These are phyloP conservation scores for Percopsis omiscomaycus DNA, from an alignment of 2,797 vertebrate species.

Conservation along the genomic window DNA sequence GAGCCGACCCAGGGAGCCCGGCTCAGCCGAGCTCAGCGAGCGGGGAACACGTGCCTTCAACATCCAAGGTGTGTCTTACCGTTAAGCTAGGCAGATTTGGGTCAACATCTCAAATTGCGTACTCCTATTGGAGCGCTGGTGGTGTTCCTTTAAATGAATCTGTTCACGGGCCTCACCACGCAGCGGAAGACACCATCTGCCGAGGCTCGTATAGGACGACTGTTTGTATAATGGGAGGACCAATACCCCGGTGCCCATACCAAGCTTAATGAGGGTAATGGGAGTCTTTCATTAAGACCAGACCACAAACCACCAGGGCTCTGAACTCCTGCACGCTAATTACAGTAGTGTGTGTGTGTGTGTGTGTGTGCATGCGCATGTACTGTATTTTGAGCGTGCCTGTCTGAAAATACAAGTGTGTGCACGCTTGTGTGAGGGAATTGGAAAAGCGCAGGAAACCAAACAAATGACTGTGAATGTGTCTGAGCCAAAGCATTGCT, in stretches of 20 bases:
- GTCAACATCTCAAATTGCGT: constrained; percentile 63
- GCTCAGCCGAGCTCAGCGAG: constrained; percentile 48
- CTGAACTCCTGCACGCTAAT: constrained; percentile 58
- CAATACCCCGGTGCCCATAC: constrained; percentile 46
- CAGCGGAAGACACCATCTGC: constrained; percentile 1
- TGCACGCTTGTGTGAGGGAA: not conserved
- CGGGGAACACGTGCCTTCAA: constrained; percentile 32
- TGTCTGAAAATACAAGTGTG: no score
- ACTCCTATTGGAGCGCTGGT: constrained; percentile 2
- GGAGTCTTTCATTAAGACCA: constrained; percentile 43
- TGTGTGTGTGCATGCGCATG: constrained; percentile 26
- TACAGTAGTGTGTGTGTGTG: constrained; percentile 21
- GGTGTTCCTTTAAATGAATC: no score
- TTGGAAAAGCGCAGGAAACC: no score
- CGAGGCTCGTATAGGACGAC: constrained; percentile 4
- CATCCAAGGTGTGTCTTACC: not conserved
- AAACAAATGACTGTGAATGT: constrained; percentile 43
- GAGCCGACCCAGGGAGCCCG: constrained; percentile 41
- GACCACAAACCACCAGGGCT: constrained; percentile 59
- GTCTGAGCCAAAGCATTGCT: constrained; percentile 58
- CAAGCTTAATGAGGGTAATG: constrained; percentile 62
- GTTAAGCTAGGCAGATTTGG: constrained; percentile 59
- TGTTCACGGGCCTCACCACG: constrained; percentile 1
- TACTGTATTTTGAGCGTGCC: not conserved
- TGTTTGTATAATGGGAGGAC: not conserved